Base-by-base conservation (phyloP, 2,888 invertebrate species). In the Sussaba pulchella region DNA sequence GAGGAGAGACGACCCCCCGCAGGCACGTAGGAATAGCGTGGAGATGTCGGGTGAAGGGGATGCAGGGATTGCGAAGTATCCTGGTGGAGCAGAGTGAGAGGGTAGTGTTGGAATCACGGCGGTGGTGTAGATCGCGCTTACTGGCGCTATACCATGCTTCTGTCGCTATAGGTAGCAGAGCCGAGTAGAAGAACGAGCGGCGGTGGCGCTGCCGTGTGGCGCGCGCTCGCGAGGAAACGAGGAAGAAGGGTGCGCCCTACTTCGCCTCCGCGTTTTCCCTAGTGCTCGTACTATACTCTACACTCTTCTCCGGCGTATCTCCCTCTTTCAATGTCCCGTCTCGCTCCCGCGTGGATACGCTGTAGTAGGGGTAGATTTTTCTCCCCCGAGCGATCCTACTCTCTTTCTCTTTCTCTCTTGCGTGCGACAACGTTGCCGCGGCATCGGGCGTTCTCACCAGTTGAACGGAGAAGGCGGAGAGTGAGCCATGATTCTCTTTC, bases 161-260 rank as follows among this genome's bases (percentile, higher is more conserved):
- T 77, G 52, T 77, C 77, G 82, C 83, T 84, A 85, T 82, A 82
- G 86, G 83, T 81, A 74, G 63, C 77, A 52, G 72, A 52, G 72
- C 43, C 66, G 50, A 70, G 41, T 31, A 57, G 63, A 75, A 67
- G 71, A 64, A 75, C 64, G 47, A 50, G 61, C 47, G 66, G 61
- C 69, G 57, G 59, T 78, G 71, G 66, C 77, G 69, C 61, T 78
- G 71, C 64, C 71, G 70, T 70, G 75, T 52, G 77, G 73, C 73
- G 61, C 57, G 63, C 57, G 63, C 63, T 43, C 54, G 59, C 57
- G 63, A 61, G 76, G 84, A 87, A 81, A 75, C 64, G 64, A 43
- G 78, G 82, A 87, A 87, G 89, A 90, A 90, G 90, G 90, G 91
- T 91, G 90, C 89, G 90, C 88, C 91, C 91, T 90, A 89, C 89